Conservation (phyloP, 2,888 invertebrate genomes). For the Leptothorax acervorum region DNA sequence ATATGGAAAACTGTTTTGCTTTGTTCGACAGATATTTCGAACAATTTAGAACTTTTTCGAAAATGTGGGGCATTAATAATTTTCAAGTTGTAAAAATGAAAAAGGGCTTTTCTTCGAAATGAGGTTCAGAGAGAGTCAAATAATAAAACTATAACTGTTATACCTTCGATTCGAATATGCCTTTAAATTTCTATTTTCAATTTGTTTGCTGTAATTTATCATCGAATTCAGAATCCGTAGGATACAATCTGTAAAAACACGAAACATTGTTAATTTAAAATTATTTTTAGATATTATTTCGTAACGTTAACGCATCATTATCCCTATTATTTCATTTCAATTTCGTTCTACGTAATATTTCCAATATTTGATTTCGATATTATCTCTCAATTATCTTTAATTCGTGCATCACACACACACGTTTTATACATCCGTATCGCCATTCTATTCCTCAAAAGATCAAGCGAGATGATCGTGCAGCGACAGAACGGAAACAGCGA, state of each 20-base stretch:
- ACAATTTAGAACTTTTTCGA: not conserved
- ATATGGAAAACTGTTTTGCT: not conserved
- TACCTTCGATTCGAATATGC: not conserved
- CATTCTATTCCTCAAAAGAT: conserved; percentile 27
- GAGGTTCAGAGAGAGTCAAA: not conserved
- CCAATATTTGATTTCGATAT: not conserved
- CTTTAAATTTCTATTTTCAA: not conserved
- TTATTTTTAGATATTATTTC: not conserved
- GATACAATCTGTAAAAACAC: not conserved
- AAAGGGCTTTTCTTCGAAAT: not conserved
- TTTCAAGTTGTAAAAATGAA: not conserved
- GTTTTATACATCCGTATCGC: not conserved
- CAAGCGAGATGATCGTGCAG: conserved; percentile 15
- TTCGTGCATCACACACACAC: not conserved
- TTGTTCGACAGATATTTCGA: not conserved
- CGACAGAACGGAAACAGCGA: not conserved
- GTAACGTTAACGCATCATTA: not conserved
- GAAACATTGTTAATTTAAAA: not conserved
- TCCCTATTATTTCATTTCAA: not conserved
- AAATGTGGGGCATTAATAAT: not conserved
- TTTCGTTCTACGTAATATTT: not conserved
- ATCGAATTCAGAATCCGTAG: not conserved
- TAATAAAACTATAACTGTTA: not conserved
- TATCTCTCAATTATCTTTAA: conserved; percentile 20
- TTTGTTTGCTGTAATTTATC: not conserved